Conservation (phyloP, 2,797 vertebrate genomes). For the Tarsius wallacei region DNA sequence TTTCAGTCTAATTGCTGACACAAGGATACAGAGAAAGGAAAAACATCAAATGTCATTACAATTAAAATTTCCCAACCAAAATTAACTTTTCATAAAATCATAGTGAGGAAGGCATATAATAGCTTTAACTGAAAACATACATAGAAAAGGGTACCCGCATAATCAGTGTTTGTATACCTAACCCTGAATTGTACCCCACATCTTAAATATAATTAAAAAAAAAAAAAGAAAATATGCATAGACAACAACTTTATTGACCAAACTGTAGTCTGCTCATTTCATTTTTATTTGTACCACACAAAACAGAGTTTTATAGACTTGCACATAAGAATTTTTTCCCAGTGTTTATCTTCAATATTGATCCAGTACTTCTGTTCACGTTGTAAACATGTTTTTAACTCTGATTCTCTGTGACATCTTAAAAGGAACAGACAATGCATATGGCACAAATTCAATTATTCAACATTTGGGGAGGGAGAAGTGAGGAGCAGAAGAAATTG, state of each 20-base stretch:
- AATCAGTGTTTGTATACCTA: too few relatives aligned
- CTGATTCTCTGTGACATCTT: constrained; percentile 31
- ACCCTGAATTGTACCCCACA: too few relatives aligned
- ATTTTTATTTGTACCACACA: constrained; percentile 24
- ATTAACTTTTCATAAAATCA: constrained; percentile 38
- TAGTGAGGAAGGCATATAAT: not conserved
- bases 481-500: not conserved
- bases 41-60: not conserved
- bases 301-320: constrained; percentile 38
- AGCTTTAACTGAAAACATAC: constrained; percentile 35
- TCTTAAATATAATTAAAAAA: too few relatives aligned
- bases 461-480: not conserved
- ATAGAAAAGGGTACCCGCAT: not conserved
- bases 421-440: not conserved
- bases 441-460: constrained; percentile 28
- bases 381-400: not conserved
- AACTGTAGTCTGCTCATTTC: not conserved
- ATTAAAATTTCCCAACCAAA: not conserved
- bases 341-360: not conserved
- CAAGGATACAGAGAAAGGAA: not conserved
- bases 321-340: not conserved
- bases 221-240: not conserved
- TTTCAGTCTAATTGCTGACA: not conserved
- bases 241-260: not conserved
- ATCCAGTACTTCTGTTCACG: not conserved